Evolutionary conservation across 2,797 vertebrate genomes (phyloP).

Genomic region (Trachops cirrhosus): DNA sequence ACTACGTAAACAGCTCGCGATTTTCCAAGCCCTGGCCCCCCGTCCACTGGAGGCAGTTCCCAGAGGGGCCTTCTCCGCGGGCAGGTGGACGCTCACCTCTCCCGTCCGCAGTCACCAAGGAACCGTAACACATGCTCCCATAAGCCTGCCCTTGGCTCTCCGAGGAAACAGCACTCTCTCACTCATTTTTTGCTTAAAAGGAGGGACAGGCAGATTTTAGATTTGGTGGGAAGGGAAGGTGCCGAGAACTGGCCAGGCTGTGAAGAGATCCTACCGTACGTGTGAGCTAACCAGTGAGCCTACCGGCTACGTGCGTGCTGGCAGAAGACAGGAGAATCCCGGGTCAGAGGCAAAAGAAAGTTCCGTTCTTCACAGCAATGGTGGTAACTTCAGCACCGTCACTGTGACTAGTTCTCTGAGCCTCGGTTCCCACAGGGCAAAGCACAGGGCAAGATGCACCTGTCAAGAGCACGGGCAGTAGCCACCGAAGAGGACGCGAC

Average conservation of each 20-base stretch:
- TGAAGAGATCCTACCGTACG: not conserved
- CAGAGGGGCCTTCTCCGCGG: not conserved
- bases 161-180: not conserved
- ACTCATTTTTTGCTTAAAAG: not conserved
- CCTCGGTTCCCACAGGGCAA: not conserved
- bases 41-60: not conserved
- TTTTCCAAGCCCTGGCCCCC: not conserved
- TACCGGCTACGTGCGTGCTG: too few relatives aligned
- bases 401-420: not conserved
- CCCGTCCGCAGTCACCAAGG: rapidly evolving
- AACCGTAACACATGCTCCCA: not conserved
- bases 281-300: not conserved
- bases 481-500: not conserved
- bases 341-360: not conserved
- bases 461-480: not conserved
- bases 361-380: not conserved
- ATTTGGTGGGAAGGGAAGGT: not conserved
- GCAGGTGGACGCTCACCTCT: not conserved
- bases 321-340: not conserved
- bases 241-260: not conserved
- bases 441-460: not conserved
- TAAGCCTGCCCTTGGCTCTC: not conserved
- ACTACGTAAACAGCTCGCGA: not conserved
- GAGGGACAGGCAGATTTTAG: not conserved
- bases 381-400: not conserved